A percentile compares a stretch with the other conserved stretches of the same genome.
Conservation (phyloP, 1,140 invertebrate species). For the Cyclina sinensis region DNA sequence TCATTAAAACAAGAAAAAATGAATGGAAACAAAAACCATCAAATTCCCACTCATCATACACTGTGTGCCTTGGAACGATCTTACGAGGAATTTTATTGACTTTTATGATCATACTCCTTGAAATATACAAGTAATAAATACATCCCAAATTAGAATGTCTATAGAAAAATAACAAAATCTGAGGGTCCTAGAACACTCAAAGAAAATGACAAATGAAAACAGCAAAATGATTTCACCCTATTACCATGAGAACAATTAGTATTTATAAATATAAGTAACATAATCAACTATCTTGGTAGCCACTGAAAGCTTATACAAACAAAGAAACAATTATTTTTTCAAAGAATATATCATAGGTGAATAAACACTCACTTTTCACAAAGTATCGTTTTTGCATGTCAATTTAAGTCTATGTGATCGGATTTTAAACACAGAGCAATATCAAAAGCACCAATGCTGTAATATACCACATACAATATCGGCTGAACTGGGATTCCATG, state of each 20-base stretch:
- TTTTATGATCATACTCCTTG: no score
- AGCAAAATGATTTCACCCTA: not conserved
- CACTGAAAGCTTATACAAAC: not conserved
- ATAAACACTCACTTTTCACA: not conserved
- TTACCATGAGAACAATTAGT: not conserved
- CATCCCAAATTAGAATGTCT: no score
- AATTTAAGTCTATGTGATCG: not conserved
- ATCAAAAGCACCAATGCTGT: constrained; percentile 13
- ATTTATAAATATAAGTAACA: not conserved
- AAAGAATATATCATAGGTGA: not conserved
- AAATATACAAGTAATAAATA: no score
- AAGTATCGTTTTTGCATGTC: not conserved
- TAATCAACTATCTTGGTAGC: not conserved
- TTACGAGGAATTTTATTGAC: no score
- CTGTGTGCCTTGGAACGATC: no score
- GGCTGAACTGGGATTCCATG: not conserved
- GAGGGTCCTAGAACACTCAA: no score
- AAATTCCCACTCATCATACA: no score
- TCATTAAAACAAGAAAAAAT: no score
- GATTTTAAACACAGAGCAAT: not conserved
- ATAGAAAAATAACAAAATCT: no score
- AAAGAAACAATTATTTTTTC: not conserved
- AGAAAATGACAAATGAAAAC: not conserved
- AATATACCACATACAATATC: not conserved
- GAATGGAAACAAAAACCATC: no score